phyloP scores from a whole-genome alignment of 64 coral and sea anemone species.

The Anthopleura sola region DNA sequence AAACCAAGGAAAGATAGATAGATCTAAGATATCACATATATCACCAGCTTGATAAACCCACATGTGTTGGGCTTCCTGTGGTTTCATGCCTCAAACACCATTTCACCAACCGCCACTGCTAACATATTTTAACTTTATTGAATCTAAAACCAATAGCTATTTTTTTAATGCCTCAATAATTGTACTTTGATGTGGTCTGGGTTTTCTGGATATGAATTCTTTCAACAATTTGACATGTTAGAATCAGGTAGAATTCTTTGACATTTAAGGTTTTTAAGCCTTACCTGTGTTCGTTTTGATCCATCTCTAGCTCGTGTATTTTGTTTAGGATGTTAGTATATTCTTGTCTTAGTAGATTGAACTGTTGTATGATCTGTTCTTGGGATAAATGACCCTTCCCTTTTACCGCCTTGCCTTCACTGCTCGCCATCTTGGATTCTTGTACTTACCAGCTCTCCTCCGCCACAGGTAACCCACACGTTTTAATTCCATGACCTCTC shows the following conservation, averaged over 20 bases:
- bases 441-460: neutral
- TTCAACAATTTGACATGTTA: no score
- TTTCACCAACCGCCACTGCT: neutral
- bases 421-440: conserved; percentile 55
- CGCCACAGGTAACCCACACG: neutral
- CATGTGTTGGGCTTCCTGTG: neutral
- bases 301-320: conserved; percentile 82
- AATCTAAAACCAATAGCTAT: neutral
- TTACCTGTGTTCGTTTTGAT: conserved; percentile 85
- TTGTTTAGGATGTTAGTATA: conserved; percentile 64
- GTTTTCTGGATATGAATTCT: no score
- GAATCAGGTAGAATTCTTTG: neutral
- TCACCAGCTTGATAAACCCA: neutral
- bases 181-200: no score
- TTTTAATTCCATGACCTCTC: neutral
- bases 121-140: neutral
- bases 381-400: conserved; percentile 46
- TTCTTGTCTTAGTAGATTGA: conserved; percentile 90
- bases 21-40: neutral
- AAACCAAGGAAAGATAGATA: neutral
- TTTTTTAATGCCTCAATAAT: no score
- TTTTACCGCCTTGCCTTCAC: conserved; percentile 43
- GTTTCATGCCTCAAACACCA: neutral
- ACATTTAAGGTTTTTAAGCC: neutral
- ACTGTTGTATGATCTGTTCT: conserved; percentile 76